Evolutionary conservation across 1,140 invertebrate genomes (phyloP), one percentile per base, ranked within the genome.

Genomic region (Lutraria rhynchaena): DNA sequence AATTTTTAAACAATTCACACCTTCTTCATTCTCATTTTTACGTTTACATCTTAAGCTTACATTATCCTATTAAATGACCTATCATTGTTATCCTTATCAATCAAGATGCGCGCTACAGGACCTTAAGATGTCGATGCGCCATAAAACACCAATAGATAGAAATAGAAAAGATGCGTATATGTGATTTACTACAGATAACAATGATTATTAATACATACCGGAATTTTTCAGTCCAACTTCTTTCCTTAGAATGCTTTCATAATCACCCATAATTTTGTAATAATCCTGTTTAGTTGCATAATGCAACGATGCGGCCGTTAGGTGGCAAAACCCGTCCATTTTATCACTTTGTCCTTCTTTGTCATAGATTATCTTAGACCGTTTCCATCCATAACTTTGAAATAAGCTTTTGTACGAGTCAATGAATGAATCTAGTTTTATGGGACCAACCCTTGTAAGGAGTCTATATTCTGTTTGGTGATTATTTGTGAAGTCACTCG

Each of bases 361-460:
- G 82, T 96, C 95, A 86, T 95, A 96, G 86, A 96, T 92, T 49
- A 96, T 91, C 57, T 95, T 94, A 0, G 96, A 93, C 89, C 95
- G 95, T 55, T 90, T 92, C 96, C 96, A 96, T 13, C 93, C 84
- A 89, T 94, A 95, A 41, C 76, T 19, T 0, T 94, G 91, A 0
- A 96, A 89, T 19, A 97, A 94, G 37, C 94, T 92, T 0, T 93
- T 90, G 1, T 97, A 92, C 11, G 96, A 95, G 17, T 88, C 71
- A 9, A 95, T 95, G 3, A 97, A 94, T 85, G 96, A 94, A 65
- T 93, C 94, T 91, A 97, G 96, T 51, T 95, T 95, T 5, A 81
- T 24, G 0, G 97, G 96, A 93, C 97, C 97, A 92, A 98, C 95
- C 46, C 97, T 94, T 0, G 96, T 98, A 15, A 98, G 92, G 0